Base-by-base conservation (phyloP, 2,888 invertebrate species). In the Diaphora mendica region DNA sequence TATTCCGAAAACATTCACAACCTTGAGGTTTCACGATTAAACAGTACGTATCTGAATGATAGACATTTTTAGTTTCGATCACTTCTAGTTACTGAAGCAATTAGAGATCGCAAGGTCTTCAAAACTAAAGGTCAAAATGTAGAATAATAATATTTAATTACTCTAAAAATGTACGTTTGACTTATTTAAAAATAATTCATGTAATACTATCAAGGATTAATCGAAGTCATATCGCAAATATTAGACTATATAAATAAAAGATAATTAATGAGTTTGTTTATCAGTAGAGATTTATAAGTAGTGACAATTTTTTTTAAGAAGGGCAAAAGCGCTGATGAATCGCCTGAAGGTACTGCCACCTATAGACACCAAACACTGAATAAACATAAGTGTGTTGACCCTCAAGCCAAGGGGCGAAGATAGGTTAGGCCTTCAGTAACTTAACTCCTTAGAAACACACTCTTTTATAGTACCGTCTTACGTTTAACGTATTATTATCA, bases 81-180 rank as follows among this genome's bases (percentile, higher is more conserved):
- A 39, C 11, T 67, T 51, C 39, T 33, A 42, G 11, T 72, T 67
- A 65, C 44, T 62, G 23, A 11, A 44, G 51, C 64, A 72, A 72
- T 72, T 48, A 68, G 51, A 42, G 39, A 51, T 23, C 51, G 26
- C 71, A 72, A 68, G 79, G 79, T 77, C 62, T 62, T 30, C 5
- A 74, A 82, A 84, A 79, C 77, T 78, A 73, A 79, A 77, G 82
- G 84, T 85, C 84, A 51, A 72, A 64, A 68, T 72, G 26, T 72
- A 72, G 72, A 68, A 72, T 72, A 72, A 72, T 72, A 68, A 68
- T 72, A 64, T 64, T 68, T 72, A 72, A 72, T 72, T 67, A 62
- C 71, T 64, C 68, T 15, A 30, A 68, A 67, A 64, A 17, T 11
- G 33, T 51, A 68, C 44, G 30, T 35, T 68, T 64, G 64, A 51